A percentile compares a stretch with the other conserved stretches of the same genome.
Evolutionary conservation across 2,113 vertebrate genomes (phyloP).

Genomic region (Muscicapa adusta): DNA sequence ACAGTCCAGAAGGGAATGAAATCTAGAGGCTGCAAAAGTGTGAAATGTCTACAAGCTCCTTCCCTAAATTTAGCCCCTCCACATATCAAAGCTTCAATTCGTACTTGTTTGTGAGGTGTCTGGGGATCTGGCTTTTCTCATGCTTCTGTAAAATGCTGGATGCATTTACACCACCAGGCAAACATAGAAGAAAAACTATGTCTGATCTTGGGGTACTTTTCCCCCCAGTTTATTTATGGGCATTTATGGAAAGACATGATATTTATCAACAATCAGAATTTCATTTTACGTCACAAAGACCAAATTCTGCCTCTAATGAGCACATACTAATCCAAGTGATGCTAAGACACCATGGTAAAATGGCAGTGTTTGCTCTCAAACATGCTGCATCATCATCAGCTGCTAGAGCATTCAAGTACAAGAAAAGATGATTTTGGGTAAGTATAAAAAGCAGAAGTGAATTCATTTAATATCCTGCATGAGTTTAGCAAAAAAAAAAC

Average conservation of each 20-base stretch:
- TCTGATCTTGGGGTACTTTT: neutral
- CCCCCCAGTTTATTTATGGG: neutral
- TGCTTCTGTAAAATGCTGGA: neutral
- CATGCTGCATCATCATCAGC: neutral
- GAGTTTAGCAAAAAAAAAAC: neutral
- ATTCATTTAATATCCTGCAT: neutral
- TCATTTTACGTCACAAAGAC: neutral
- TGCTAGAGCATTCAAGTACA: neutral
- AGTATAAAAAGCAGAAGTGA: neutral
- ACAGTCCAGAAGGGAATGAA: constrained; percentile 1
- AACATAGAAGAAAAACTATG: neutral
- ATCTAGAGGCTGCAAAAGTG: neutral
- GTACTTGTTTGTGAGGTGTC: neutral
- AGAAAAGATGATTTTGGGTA: neutral
- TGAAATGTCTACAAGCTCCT: neutral
- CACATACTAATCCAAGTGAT: neutral
- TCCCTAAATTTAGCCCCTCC: neutral
- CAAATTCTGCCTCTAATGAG: neutral
- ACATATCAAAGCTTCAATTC: neutral
- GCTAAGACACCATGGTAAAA: neutral
- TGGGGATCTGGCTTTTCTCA: neutral
- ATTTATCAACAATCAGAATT: neutral
- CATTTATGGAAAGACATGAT: neutral
- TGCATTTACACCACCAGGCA: neutral
- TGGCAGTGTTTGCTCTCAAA: neutral